Base-by-base conservation (phyloP, 2,113 vertebrate genomes). In the Mormoops blainvillei region DNA sequence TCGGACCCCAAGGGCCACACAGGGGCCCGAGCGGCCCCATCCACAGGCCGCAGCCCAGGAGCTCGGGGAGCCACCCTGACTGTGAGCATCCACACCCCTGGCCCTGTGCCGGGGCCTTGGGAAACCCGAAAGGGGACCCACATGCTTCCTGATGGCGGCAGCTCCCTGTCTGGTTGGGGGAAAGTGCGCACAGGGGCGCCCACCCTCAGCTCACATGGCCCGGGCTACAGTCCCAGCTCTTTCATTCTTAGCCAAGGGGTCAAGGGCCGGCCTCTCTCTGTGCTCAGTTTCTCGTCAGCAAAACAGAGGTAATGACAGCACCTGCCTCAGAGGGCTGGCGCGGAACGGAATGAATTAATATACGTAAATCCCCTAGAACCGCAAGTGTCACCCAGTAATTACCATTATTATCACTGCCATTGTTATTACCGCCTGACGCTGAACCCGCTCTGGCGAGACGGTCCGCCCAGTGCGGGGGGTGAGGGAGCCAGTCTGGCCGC, bases 71-170 rank as follows among this genome's bases (percentile, higher is more conserved):
- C 33, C 84, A 45, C 68, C 36, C 36, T 22, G 65, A 56, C n/a
- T 5, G 4, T 4, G 33, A 67, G 1, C 20, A 5, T n/a, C 67
- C 24, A 9, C 58, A 28, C 0, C 10, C 13, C 24, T 26, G 16
- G 58, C 14, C 33, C 14, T 65, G 58, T 14, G 28, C 61, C 87
- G 38, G 28, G 56, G 58, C 28, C 52, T 8, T 0, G 1, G 28
- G 68, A 48, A 22, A 63, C 33, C 58, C 68, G 11, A 33, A 38
- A 41, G 31, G 43, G 38, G n/a, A 16, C 20, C 16, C 48, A 3
- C 3, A 1, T 24, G 52, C 31, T 89, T 43, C 63, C 84, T 70
- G 80, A 58, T 5, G 5, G 45, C 11, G 22, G 1, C 16, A 67
- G 22, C 50, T 65, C 48, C 61, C 33, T 31, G 33, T 63, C 43